Conservation (phyloP, 2,888 invertebrate species). For the Fragum fragum region DNA sequence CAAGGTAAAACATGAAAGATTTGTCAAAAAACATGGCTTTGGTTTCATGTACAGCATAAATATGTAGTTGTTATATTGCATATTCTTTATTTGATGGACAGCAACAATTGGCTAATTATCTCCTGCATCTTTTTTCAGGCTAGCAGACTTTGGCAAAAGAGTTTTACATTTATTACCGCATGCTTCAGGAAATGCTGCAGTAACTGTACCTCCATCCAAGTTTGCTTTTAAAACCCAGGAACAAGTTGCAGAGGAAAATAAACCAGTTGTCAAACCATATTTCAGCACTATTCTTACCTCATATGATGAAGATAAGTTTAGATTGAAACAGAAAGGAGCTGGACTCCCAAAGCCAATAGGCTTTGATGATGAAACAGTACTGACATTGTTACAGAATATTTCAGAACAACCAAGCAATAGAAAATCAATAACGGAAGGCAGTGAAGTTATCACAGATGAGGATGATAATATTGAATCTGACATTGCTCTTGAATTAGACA, state of each 20-base stretch:
- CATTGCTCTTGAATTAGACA: not conserved
- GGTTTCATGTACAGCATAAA: too few relatives aligned
- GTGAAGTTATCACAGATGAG: not conserved
- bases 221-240: slow-evolving; percentile 23
- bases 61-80: too few relatives aligned
- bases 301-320: slow-evolving; percentile 21
- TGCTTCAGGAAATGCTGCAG: slow-evolving; percentile 68
- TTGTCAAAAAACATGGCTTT: too few relatives aligned
- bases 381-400: not conserved
- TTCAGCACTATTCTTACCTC: slow-evolving; percentile 48
- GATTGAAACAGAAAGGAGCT: slow-evolving; percentile 17
- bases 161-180: slow-evolving; percentile 62
- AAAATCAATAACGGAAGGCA: not conserved
- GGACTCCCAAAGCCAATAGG: not conserved
- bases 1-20: too few relatives aligned
- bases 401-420: not conserved
- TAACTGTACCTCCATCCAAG: slow-evolving; percentile 60
- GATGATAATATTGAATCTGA: not conserved
- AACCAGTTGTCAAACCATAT: slow-evolving; percentile 36
- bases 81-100: too few relatives aligned
- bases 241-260: slow-evolving; percentile 41
- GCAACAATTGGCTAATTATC: too few relatives aligned
- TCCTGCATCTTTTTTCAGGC: slow-evolving; percentile 30
- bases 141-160: slow-evolving; percentile 57
- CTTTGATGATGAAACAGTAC: not conserved